Evolutionary conservation across 2,113 vertebrate genomes (phyloP), one percentile per base, ranked within the genome.

Genomic region (Sphyrna mokarran): DNA sequence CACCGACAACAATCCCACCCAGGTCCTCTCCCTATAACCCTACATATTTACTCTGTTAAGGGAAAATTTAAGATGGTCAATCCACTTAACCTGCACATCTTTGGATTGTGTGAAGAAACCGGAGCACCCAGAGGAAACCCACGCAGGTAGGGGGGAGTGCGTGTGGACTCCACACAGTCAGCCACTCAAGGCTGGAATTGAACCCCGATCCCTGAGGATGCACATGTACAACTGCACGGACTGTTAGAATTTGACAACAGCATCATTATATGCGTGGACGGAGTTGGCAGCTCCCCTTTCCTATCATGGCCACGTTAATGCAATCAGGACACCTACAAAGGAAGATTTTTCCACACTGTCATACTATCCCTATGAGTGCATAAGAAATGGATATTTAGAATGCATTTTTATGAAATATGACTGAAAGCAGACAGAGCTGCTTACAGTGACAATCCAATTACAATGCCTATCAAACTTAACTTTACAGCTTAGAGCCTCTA

Each of bases 371-470:
- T 33, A 29, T 54, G 37, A 95, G 69, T 54, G 40, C 43, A 95
- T 26, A 95, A 72, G 48, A 54, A 94, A 61, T 0, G 33, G 66
- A 72, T 70, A 69, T 95, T 70, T 69, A 54, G 37, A 95, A 95
- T 95, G 69, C 66, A 72, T 72, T 95, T 94, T 95, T 95, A 95
- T 95, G 94, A 72, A 95, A 95, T 95, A 95, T 48, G 94, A 95
- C 94, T 95, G 94, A 95, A 95, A 95, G 94, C 94, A 95, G 94
- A 95, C 94, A 95, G 94, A 72, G 40, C 68, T 33, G 37, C 68
- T 99, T 98, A 98, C 98, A 98, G 98, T 99, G 99, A 99, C 99
- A 99, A 99, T 99, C 98, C 99, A 99, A 99, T 99, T 99, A 99
- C 98, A 98, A 98, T 99, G 98, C 98, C 99, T 98, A 99, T 99